Evolutionary conservation across 2,113 vertebrate species (phyloP).

Genomic region (Hoplias malabaricus): DNA sequence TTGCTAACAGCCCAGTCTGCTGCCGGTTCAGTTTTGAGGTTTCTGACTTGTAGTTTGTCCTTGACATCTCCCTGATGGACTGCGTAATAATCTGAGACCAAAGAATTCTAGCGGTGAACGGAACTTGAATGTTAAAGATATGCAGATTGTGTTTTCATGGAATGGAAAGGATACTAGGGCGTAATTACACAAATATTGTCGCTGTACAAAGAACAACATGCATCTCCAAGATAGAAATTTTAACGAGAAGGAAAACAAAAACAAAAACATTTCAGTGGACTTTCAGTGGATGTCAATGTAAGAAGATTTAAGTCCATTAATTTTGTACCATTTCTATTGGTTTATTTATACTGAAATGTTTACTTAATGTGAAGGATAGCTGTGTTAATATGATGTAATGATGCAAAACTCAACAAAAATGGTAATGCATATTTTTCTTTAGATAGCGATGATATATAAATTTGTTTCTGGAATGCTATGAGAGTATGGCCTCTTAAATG

Average conservation of each 20-base stretch:
- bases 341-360: too few species aligned
- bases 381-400: too few species aligned
- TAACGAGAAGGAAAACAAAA: too few species aligned
- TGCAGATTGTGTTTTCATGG: not conserved
- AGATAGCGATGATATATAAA: too few species aligned
- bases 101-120: not conserved
- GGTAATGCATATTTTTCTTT: too few species aligned
- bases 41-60: conserved; percentile 57
- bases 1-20: conserved; percentile 51
- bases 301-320: not conserved
- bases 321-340: too few species aligned
- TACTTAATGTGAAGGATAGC: too few species aligned
- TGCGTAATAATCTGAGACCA: conserved; percentile 50
- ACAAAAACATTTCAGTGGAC: too few species aligned
- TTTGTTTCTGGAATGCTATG: not conserved
- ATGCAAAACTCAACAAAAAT: too few species aligned
- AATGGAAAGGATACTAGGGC: not conserved
- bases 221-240: too few species aligned
- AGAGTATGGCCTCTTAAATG: not conserved
- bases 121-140: conserved; percentile 18
- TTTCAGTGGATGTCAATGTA: too few species aligned
- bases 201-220: too few species aligned
- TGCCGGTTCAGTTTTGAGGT: conserved; percentile 52
- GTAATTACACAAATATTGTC: not conserved
- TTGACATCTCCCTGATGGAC: conserved; percentile 60